Conservation (phyloP, 2,113 vertebrate species). For the Forbesichthys agassizii region DNA sequence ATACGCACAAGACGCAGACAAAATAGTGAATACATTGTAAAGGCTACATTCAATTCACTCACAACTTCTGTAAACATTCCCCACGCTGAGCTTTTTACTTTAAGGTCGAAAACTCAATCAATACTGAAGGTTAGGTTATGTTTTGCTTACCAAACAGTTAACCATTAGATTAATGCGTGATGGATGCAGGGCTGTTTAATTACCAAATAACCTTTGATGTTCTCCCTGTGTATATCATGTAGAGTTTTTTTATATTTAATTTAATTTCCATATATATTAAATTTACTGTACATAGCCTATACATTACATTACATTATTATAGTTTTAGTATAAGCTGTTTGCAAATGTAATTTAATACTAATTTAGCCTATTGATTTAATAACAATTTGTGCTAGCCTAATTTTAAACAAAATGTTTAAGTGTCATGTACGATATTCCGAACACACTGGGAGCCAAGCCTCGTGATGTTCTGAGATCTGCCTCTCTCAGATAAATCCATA, state of each 20-base stretch:
- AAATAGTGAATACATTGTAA: constrained; percentile 54
- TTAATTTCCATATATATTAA: too few relatives aligned
- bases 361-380: too few relatives aligned
- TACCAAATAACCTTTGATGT: too few relatives aligned
- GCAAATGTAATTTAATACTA: background rate
- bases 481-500: too few relatives aligned
- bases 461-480: too few relatives aligned
- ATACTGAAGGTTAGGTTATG: constrained; percentile 22
- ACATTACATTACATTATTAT: too few relatives aligned
- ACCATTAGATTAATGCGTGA: constrained; percentile 27
- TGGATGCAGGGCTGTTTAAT: background rate
- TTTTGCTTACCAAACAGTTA: constrained; percentile 28
- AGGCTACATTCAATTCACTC: too few relatives aligned
- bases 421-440: too few relatives aligned
- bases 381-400: too few relatives aligned
- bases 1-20: constrained; percentile 18
- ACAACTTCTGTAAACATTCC: constrained; percentile 46
- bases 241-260: background rate
- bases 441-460: too few relatives aligned
- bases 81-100: constrained; percentile 29
- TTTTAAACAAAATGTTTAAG: too few relatives aligned
- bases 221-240: background rate
- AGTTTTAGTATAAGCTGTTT: background rate
- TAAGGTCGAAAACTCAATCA: too few relatives aligned
- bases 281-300: background rate